Evolutionary conservation across 2,888 invertebrate species (phyloP), one percentile per base, ranked within the genome.

Genomic region (Trilocha varians): DNA sequence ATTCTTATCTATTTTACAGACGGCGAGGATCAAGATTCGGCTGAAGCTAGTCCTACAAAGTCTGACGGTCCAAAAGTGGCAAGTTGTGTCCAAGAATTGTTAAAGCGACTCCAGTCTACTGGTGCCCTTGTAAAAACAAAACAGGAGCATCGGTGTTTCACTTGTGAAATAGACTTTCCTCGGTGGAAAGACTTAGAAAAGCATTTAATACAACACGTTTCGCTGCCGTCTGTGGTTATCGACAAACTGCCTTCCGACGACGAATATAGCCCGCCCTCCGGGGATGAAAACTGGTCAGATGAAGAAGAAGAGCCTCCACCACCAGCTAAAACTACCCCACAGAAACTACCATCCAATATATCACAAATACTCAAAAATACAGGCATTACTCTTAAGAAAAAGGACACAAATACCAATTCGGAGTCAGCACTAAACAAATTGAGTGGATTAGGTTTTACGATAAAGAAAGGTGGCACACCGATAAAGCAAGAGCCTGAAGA

Each of bases 121-220:
- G 83, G 80, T 8, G 75, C 80, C 13, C 52, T 80, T 1, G 53
- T 77, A 13, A 78, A 72, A 45, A 76, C 79, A 0, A 80, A 80
- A 48, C 55, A 73, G 42, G 82, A 83, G 48, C 62, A 68, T 46
- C 72, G 66, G 50, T 89, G 89, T 55, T 70, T 67, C 51, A 88
- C 87, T 32, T 89, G 89, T 56, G 70, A 84, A 52, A 66, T 82
- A 44, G 80, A 84, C 43, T 89, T 85, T 58, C 64, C 62, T 9
- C 63, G 71, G 49, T 82, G 80, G 70, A 69, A 72, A 34, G 80
- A 78, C 13, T 59, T 88, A 45, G 76, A 88, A 51, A 71, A 74
- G 11, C 89, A 89, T 62, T 70, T 89, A 9, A 71, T 88, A 25
- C 77, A 80, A 40, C 89, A 89, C 76, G 87, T 89, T 36, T 86